A percentile compares a stretch with the other conserved stretches of the same genome.
These are phyloP conservation scores for Halesus radiatus DNA, from an alignment of 1,140 invertebrate genomes.

Conservation along the genomic window DNA sequence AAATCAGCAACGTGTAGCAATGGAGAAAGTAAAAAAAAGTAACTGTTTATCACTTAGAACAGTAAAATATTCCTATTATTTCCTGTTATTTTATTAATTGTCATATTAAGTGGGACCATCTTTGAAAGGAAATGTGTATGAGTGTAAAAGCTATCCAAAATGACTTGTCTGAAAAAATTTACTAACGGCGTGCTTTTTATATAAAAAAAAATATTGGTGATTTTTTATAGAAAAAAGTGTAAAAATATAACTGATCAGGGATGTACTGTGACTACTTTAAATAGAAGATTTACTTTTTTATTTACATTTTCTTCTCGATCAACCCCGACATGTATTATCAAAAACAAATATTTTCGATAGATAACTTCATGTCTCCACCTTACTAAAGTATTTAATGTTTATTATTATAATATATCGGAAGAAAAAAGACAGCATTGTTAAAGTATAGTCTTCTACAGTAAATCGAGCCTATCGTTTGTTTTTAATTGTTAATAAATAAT, in stretches of 20 bases:
- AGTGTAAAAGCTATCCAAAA: conserved; percentile 9
- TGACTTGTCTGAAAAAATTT: conserved; percentile 9
- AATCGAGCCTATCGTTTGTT: too few species aligned
- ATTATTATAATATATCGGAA: background rate
- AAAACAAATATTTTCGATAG: too few species aligned
- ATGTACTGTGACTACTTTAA: conserved; percentile 8
- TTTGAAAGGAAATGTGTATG: background rate
- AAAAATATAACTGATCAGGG: background rate
- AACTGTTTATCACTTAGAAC: background rate
- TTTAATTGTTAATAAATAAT: too few species aligned
- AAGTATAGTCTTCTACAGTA: conserved; percentile 21
- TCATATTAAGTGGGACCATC: conserved; percentile 31
- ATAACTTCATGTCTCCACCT: background rate
- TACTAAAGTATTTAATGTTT: conserved; percentile 24
- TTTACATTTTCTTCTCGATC: too few species aligned
- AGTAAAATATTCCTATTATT: too few species aligned
- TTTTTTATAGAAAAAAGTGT: conserved; percentile 19
- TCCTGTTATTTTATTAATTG: background rate
- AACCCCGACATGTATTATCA: too few species aligned
- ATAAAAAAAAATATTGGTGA: background rate
- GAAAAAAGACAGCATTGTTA: conserved; percentile 27
- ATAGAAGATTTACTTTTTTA: too few species aligned
- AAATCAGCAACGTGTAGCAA: background rate
- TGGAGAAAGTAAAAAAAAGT: background rate
- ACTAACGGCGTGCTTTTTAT: background rate